Evolutionary conservation across 1,140 invertebrate species (phyloP).

Genomic region (Zaprionus inermis): DNA sequence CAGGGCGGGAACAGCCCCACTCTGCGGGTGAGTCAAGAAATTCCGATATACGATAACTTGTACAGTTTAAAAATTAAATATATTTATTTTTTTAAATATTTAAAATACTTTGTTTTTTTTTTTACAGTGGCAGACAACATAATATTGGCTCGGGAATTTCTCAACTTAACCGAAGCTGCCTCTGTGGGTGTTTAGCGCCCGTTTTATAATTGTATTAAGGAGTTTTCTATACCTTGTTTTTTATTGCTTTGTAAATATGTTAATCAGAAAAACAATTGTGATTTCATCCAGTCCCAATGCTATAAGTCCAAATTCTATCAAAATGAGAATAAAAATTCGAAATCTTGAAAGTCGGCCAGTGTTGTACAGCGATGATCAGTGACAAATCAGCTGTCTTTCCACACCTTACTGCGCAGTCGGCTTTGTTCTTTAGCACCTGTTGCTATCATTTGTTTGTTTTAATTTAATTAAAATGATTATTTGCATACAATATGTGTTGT

Average conservation of each 20-base stretch:
- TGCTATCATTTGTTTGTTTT: conserved; percentile 48
- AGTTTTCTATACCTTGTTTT: conserved; percentile 27
- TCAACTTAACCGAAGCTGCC: conserved; percentile 21
- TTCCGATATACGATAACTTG: conserved; percentile 8
- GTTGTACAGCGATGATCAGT: conserved; percentile 39
- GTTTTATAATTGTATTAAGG: conserved; percentile 11
- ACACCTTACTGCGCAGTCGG: conserved; percentile 49
- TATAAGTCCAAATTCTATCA: conserved; percentile 33
- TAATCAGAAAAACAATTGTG: conserved; percentile 28
- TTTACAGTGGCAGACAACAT: conserved; percentile 60
- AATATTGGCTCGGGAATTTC: conserved; percentile 9
- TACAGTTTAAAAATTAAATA: not conserved
- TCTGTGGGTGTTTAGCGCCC: conserved; percentile 2
- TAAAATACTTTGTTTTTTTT: not conserved
- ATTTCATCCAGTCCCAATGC: conserved; percentile 3
- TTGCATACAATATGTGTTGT: conserved; percentile 7
- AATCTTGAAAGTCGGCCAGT: conserved; percentile 32
- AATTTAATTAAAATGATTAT: conserved; percentile 47
- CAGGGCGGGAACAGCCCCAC: conserved; percentile 62
- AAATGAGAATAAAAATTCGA: conserved; percentile 24
- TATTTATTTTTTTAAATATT: not conserved
- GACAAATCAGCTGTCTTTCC: conserved; percentile 46
- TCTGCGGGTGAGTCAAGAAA: conserved; percentile 57
- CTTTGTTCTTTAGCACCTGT: conserved; percentile 53
- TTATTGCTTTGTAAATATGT: conserved; percentile 38